Evolutionary conservation across 92 coral and sea anemone species (phyloP), one percentile per base, ranked within the genome.

Genomic region (Blastomussa wellsi): DNA sequence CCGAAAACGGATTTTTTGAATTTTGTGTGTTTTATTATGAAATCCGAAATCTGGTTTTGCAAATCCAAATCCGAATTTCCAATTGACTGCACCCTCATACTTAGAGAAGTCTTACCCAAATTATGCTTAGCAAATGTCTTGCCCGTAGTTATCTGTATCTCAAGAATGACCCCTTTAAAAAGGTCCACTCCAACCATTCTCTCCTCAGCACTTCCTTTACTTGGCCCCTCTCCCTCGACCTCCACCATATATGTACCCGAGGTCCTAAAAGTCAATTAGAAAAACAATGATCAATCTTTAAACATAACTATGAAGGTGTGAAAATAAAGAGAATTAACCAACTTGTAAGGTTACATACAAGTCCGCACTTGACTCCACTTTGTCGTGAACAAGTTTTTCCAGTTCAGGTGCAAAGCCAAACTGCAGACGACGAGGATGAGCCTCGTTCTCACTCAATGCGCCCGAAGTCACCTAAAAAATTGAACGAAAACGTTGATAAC

Each of bases 171-270:
- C n/a, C 94, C 98, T 81, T 94, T 94, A 47, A 84, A 85, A 22
- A 96, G 90, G 89, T 96, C 99, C 79, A 96, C 90, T 59, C 98
- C 97, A 32, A 96, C 94, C 99, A 96, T 96, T 41, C 96, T 88
- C 82, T 96, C 99, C 86, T 96, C 99, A 39, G 78, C 42, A 20
- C 82, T 68, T 35, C 69, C 86, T 15, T 37, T 62, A 37, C 57
- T 19, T 22, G 53, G 80, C 17, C 35, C 87, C 66, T 74, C 70
- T 39, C 62, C 87, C 44, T 86, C 94, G 26, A 92, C 98, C 72
- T 95, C 95, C 22, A 94, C 98, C 92, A 96, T 91, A 84, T 87
- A 96, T 10, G 99, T 93, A 20, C 96, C 98, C 12, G 93, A 89
- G 47, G 90, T 86, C 68, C 99, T 96, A 59, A 14, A 77, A 39